Base-by-base conservation (phyloP, 92 coral and sea anemone genomes). In the Umimayanthus chanpuru region DNA sequence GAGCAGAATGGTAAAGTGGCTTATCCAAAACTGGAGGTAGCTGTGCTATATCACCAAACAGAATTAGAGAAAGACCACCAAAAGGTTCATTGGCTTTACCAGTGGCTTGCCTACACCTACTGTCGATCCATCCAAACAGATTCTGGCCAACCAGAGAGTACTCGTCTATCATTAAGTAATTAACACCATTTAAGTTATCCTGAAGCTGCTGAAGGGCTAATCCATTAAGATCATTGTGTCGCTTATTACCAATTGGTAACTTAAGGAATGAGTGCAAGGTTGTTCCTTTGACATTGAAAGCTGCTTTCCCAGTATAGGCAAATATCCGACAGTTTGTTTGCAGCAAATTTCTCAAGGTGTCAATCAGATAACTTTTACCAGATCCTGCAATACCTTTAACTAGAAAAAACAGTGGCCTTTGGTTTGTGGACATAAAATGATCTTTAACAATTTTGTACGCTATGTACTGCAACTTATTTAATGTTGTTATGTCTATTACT, bases 41-140 rank as follows among this genome's bases (percentile, higher is more conserved):
- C 65, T 88, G 90, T 80, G 86, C 90, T 79, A 79, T 79, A 79
- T 88, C 86, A 79, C 86, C 86, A 88, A 80, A 79, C 56, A 88
- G 86, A 28, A 88, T 88, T 49, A 80, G 58, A 79, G 90, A 88
- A 80, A 79, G 74, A 56, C 81, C 86, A 44, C 80, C 86, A 88
- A 88, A 88, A 14, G 85, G 80, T 76, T 29, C 47, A 39, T 76
- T 81, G 28, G 89, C 76, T 64, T 64, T 30, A 49, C 89, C 84
- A 85, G 88, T 44, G 44, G 88, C 88, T 73, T 85, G 88, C 44
- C 88, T 84, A 40, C 88, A 68, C 71, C 65, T 79, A 84, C 88
- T 84, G 61, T 84, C 88, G 73, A 84, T 41, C 44, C 44, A 41
- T 4, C 44, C 44, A 41, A 41, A 6, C 44, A 41, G 44, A 41